A percentile compares a stretch with the other conserved stretches of the same genome.
phyloP scores from a whole-genome alignment of 2,113 vertebrate species.

The Mola mola region DNA sequence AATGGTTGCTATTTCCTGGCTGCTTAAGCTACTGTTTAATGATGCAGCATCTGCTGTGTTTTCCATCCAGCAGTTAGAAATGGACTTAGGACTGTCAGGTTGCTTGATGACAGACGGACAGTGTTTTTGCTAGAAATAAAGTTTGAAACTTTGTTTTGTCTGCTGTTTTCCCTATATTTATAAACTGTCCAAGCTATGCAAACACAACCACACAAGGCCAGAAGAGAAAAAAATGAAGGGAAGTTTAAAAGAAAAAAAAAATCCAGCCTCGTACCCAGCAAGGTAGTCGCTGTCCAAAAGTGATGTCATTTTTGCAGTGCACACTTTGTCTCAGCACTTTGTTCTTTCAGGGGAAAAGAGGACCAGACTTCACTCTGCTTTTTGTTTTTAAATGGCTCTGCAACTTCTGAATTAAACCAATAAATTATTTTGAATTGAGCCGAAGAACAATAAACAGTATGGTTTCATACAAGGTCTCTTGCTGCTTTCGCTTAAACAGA shows the following conservation, averaged over 20 bases:
- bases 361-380: slow-evolving; percentile 39
- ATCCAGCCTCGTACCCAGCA: slow-evolving; percentile 60
- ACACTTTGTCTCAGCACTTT: slow-evolving; percentile 71
- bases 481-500: slow-evolving; percentile 37
- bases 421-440: slow-evolving; percentile 65
- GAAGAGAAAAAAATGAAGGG: slow-evolving; percentile 13
- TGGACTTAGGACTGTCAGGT: slow-evolving; percentile 39
- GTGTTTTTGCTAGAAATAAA: slow-evolving; percentile 78
- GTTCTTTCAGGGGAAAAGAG: slow-evolving; percentile 56
- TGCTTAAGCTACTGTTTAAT: slow-evolving; percentile 73
- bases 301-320: slow-evolving; percentile 75
- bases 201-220: slow-evolving; percentile 29
- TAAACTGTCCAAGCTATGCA: slow-evolving; percentile 61
- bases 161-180: slow-evolving; percentile 58
- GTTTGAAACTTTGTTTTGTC: slow-evolving; percentile 66
- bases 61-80: slow-evolving; percentile 44
- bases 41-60: slow-evolving; percentile 46
- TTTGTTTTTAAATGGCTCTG: slow-evolving; percentile 58
- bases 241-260: slow-evolving; percentile 38
- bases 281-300: slow-evolving; percentile 62
- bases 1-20: slow-evolving; percentile 66
- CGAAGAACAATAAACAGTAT: slow-evolving; percentile 56
- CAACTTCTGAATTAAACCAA: slow-evolving; percentile 51
- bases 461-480: slow-evolving; percentile 20
- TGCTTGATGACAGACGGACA: slow-evolving; percentile 29